These are phyloP conservation scores for Drosophila bifasciata DNA, from an alignment of 1,140 invertebrate species.

Conservation along the genomic window DNA sequence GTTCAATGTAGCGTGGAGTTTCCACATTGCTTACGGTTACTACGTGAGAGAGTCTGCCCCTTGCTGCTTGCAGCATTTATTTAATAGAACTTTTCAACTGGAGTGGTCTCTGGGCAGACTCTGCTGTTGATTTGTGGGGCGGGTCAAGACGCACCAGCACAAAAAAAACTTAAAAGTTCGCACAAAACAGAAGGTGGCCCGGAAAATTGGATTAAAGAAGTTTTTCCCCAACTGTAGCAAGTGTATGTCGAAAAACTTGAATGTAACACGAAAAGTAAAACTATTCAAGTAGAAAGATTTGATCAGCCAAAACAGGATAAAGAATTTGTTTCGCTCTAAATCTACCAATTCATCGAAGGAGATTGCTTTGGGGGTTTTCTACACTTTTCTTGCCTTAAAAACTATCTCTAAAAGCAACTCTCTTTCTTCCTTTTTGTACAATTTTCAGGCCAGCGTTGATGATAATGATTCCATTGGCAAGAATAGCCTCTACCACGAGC, in stretches of 20 bases:
- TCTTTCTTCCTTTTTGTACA: no score
- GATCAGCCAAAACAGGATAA: conserved; percentile 24
- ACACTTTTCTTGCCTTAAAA: no score
- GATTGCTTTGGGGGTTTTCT: neutral
- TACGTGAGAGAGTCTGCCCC: conserved; percentile 51
- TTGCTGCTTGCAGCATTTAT: conserved; percentile 63
- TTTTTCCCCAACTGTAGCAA: conserved; percentile 23
- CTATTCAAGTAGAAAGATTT: conserved; percentile 5
- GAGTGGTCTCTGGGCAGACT: conserved; percentile 12
- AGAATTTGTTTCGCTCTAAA: conserved; percentile 7
- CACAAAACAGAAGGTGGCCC: conserved; percentile 14
- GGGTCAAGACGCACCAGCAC: conserved; percentile 42
- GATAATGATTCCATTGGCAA: conserved; percentile 84
- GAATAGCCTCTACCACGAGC: conserved; percentile 85
- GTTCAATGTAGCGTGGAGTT: conserved; percentile 77
- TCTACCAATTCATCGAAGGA: conserved; percentile 12
- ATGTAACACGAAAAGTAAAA: conserved; percentile 1
- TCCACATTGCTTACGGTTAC: conserved; percentile 68
- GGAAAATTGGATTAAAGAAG: conserved; percentile 46
- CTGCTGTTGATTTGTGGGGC: conserved; percentile 50
- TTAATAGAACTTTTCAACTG: conserved; percentile 74
- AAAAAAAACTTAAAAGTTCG: conserved; percentile 58
- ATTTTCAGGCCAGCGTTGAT: conserved; percentile 79
- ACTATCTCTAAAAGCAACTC: no score
- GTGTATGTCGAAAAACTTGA: conserved; percentile 33